Conservation (phyloP, 2,797 vertebrate genomes). For the Catostomus latipinnis region DNA sequence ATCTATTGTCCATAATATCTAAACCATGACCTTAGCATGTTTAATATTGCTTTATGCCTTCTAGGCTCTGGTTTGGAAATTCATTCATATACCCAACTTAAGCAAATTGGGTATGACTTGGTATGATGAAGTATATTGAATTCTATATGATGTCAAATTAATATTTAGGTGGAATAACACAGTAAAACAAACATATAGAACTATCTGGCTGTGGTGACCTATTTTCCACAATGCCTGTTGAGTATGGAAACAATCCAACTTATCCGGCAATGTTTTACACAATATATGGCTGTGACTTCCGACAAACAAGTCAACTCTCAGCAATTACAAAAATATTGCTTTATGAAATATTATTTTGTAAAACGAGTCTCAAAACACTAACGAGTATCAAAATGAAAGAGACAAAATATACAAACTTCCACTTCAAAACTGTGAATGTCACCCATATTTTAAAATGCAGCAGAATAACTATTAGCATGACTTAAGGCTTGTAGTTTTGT, state of each 20-base stretch:
- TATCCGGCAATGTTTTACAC: background rate
- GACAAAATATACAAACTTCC: too few species aligned
- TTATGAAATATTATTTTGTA: too few species aligned
- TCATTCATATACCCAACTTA: background rate
- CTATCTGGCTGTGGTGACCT: background rate
- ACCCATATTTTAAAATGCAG: too few species aligned
- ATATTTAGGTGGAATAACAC: background rate
- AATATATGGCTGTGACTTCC: too few species aligned
- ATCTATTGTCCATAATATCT: conserved; percentile 3
- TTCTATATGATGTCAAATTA: background rate
- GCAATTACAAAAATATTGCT: too few species aligned
- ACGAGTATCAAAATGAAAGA: too few species aligned
- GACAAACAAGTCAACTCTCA: too few species aligned
- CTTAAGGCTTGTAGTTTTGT: too few species aligned
- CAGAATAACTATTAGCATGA: too few species aligned
- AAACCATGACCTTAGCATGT: background rate
- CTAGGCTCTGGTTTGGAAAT: background rate
- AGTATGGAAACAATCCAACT: background rate
- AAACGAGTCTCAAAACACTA: too few species aligned
- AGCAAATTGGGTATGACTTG: background rate
- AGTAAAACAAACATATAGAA: background rate
- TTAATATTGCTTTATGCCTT: background rate
- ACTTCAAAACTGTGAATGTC: too few species aligned
- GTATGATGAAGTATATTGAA: background rate
- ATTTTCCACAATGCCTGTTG: background rate